Percentiles rank a stretch among this genome's conserved stretches.
These are phyloP conservation scores for Meloidogyne hapla DNA, from an alignment of 1,140 invertebrate genomes.

Conservation along the genomic window DNA sequence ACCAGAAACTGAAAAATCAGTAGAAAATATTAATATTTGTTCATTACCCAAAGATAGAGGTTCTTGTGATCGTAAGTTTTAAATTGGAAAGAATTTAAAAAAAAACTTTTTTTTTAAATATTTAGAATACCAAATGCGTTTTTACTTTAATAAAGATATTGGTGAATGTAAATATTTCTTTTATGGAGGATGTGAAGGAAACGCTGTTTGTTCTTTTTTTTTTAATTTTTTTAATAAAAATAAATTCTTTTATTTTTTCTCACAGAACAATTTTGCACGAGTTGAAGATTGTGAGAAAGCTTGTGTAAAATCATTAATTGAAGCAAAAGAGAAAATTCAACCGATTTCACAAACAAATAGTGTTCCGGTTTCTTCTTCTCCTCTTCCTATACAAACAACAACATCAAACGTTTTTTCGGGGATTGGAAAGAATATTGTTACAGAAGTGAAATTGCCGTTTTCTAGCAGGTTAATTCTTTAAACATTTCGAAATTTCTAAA, in stretches of 20 bases:
- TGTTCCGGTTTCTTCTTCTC: neutral
- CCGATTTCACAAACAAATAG: neutral
- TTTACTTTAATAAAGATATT: constrained; percentile 59
- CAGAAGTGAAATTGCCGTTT: neutral
- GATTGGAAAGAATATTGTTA: neutral
- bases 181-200: constrained; percentile 76
- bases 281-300: constrained; percentile 79
- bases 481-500: no score
- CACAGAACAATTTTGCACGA: constrained; percentile 76
- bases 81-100: neutral
- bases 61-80: constrained; percentile 52
- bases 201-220: constrained; percentile 65
- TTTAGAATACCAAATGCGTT: constrained; percentile 56
- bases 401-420: neutral
- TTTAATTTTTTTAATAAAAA: no score
- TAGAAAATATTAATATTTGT: constrained; percentile 31
- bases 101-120: no score
- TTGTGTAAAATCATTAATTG: constrained; percentile 69
- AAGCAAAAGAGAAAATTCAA: neutral
- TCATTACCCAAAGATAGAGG: constrained; percentile 59
- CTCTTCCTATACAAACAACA: neutral
- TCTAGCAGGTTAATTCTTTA: no score
- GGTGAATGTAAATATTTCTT: constrained; percentile 74
- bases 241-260: no score
- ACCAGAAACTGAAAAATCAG: neutral